These are phyloP conservation scores for Selene dorsalis DNA, from an alignment of 2,797 vertebrate genomes.

Conservation along the genomic window DNA sequence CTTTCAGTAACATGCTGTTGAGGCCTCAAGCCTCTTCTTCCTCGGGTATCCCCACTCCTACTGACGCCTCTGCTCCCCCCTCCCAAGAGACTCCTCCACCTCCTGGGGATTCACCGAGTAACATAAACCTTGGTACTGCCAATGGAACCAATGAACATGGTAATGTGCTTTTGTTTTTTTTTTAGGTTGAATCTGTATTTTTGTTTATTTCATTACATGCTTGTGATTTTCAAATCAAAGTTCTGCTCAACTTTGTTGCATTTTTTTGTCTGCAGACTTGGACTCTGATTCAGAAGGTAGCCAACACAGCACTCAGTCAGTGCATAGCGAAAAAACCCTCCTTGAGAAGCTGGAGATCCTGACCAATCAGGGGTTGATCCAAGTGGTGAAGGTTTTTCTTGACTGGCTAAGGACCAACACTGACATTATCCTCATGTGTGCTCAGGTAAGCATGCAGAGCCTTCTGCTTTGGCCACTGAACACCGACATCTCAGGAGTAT, in stretches of 20 bases:
- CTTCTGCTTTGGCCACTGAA: not conserved
- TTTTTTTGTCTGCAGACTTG: constrained; percentile 76
- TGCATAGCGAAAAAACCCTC: constrained; percentile 89
- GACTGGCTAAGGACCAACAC: constrained; percentile 98
- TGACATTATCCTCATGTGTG: constrained; percentile 96
- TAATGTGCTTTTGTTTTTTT: constrained; percentile 25
- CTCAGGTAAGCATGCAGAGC: constrained; percentile 83
- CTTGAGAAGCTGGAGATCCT: constrained; percentile 93
- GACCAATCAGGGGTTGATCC: constrained; percentile 91
- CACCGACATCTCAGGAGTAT: not conserved
- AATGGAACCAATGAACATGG: constrained; percentile 86
- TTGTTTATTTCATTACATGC: too few species aligned
- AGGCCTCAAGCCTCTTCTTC: constrained; percentile 79
- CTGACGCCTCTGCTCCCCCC: constrained; percentile 61
- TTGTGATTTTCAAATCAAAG: not conserved
- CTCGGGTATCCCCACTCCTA: constrained; percentile 32
- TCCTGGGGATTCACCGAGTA: constrained; percentile 68
- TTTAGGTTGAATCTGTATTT: not conserved
- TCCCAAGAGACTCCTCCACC: constrained; percentile 73
- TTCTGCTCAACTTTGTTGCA: not conserved
- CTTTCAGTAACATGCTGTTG: constrained; percentile 94
- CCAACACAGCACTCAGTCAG: constrained; percentile 88
- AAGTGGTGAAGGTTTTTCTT: constrained; percentile 94
- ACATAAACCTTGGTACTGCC: constrained; percentile 68
- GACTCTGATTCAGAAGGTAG: constrained; percentile 93